phyloP scores from a whole-genome alignment of 2,113 vertebrate genomes.

The Nannobrachium achirus region DNA sequence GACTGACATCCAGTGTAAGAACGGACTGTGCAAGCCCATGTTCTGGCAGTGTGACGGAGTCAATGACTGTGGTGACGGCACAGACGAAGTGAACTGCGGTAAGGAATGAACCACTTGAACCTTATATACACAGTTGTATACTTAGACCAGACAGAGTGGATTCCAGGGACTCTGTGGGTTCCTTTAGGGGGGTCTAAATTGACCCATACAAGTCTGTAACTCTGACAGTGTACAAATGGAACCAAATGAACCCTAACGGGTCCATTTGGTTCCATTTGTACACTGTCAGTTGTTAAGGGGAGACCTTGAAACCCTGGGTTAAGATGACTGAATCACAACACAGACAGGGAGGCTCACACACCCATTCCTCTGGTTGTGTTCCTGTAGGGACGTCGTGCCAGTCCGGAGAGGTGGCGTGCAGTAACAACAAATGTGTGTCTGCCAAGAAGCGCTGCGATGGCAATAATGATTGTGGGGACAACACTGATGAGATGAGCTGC shows the following conservation, averaged over 20 bases:
- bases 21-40: constrained; percentile 86
- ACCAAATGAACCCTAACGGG: too few relatives aligned
- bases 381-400: constrained; percentile 77
- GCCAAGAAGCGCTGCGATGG: constrained; percentile 79
- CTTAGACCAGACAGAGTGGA: too few relatives aligned
- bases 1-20: constrained; percentile 82
- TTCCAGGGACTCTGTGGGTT: too few relatives aligned
- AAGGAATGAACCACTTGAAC: constrained; percentile 55
- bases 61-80: constrained; percentile 89
- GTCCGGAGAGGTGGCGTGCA: constrained; percentile 71
- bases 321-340: too few relatives aligned
- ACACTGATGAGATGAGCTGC: constrained; percentile 86
- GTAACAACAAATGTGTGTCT: constrained; percentile 80
- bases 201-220: too few relatives aligned
- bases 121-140: background rate
- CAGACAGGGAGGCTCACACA: too few relatives aligned
- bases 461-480: constrained; percentile 82
- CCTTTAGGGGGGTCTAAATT: too few relatives aligned
- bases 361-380: background rate
- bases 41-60: constrained; percentile 90
- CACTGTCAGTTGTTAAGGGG: too few relatives aligned
- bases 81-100: constrained; percentile 89
- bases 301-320: too few relatives aligned
- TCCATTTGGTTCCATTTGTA: too few relatives aligned
- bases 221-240: too few relatives aligned